phyloP scores from a whole-genome alignment of 2,888 invertebrate genomes.

The Spilosoma lubricipeda region DNA sequence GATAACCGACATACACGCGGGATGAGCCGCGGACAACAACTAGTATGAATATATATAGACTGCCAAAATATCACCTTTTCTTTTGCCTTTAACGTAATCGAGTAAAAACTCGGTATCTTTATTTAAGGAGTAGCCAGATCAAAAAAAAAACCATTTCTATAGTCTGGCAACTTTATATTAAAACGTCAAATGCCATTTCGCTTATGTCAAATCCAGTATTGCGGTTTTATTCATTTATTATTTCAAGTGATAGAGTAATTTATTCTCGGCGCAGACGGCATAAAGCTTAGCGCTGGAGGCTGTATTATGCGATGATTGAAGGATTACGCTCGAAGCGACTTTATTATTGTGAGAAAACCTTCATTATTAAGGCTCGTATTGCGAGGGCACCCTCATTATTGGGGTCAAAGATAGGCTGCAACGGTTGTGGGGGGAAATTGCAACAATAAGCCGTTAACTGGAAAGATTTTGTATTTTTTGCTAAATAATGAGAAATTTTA shows the following conservation, averaged over 20 bases:
- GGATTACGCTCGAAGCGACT: slow-evolving; percentile 18
- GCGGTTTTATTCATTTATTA: neutral
- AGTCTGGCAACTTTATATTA: neutral
- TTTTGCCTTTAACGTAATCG: no score
- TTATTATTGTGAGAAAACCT: slow-evolving; percentile 19
- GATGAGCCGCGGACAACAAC: no score
- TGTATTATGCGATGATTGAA: slow-evolving; percentile 15
- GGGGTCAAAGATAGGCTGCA: slow-evolving; percentile 10
- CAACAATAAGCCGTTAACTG: neutral
- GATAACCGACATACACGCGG: no score
- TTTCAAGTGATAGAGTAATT: slow-evolving; percentile 5
- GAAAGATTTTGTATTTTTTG: neutral
- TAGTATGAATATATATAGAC: no score
- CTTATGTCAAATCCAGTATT: neutral
- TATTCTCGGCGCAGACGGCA: slow-evolving; percentile 11
- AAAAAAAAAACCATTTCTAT: neutral
- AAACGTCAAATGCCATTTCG: neutral
- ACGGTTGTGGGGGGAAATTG: neutral
- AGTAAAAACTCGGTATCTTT: neutral
- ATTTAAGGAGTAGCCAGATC: neutral
- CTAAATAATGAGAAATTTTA: neutral
- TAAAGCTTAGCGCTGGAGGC: slow-evolving; percentile 1
- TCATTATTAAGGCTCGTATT: slow-evolving; percentile 7
- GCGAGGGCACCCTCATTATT: slow-evolving; percentile 5
- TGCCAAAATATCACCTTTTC: no score